phyloP scores from a whole-genome alignment of 2,888 invertebrate genomes.

The Elgonia sp. region DNA sequence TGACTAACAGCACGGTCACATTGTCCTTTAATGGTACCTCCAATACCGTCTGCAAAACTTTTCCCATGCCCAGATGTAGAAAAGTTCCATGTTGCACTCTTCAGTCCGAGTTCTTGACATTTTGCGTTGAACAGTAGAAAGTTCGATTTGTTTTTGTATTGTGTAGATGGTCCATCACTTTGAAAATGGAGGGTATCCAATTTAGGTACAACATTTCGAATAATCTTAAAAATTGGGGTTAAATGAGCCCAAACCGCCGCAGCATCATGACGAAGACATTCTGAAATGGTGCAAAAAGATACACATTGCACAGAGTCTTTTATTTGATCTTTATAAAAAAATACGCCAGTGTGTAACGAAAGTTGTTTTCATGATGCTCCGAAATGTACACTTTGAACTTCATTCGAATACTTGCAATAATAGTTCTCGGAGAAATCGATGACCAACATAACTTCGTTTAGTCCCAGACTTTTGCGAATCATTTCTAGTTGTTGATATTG shows the following conservation, averaged over 20 bases:
- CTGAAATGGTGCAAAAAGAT: conserved; percentile 63
- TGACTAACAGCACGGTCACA: conserved; percentile 49
- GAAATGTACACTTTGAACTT: conserved; percentile 51
- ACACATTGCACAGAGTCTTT: conserved; percentile 25
- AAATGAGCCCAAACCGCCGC: conserved; percentile 63
- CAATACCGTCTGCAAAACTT: conserved; percentile 53
- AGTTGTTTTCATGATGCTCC: conserved; percentile 55
- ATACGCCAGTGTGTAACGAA: conserved; percentile 59
- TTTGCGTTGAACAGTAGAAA: conserved; percentile 47
- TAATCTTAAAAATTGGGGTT: conserved; percentile 44
- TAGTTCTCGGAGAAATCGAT: conserved; percentile 54
- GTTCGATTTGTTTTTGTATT: conserved; percentile 58
- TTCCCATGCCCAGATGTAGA: conserved; percentile 57
- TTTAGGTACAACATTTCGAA: conserved; percentile 20
- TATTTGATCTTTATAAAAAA: conserved; percentile 42
- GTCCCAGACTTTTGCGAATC: conserved; percentile 23
- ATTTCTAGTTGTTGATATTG: conserved; percentile 37
- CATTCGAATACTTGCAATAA: conserved; percentile 51
- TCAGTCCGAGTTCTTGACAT: conserved; percentile 44
- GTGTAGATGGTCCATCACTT: conserved; percentile 57
- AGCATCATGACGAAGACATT: conserved; percentile 62
- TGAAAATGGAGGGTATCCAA: conserved; percentile 46
- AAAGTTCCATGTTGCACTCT: conserved; percentile 49
- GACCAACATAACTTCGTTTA: conserved; percentile 41
- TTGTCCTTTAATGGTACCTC: conserved; percentile 37